phyloP scores from a whole-genome alignment of 2,113 vertebrate genomes.

The Caloenas nicobarica region DNA sequence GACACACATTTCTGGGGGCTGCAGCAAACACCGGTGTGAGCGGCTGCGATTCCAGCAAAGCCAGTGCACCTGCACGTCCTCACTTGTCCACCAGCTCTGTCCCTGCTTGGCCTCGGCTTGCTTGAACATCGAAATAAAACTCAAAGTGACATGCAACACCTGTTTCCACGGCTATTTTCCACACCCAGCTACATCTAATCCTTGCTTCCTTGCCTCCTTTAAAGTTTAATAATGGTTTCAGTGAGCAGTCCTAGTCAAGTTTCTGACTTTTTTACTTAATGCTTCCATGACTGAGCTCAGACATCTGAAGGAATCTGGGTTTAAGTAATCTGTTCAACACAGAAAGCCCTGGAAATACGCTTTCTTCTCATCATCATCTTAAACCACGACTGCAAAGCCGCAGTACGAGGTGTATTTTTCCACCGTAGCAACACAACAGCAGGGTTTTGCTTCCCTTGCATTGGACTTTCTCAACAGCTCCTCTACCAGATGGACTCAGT shows the following conservation, averaged over 20 bases:
- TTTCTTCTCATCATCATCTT: not conserved
- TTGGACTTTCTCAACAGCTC: not conserved
- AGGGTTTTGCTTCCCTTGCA: not conserved
- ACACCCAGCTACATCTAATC: constrained; percentile 21
- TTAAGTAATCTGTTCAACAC: constrained; percentile 22
- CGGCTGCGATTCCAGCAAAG: not conserved
- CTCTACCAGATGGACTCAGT: not conserved
- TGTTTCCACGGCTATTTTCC: constrained; percentile 39
- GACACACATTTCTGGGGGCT: accelerated
- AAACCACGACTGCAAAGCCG: not conserved
- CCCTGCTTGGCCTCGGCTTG: not conserved
- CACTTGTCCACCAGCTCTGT: not conserved
- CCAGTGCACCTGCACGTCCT: not conserved
- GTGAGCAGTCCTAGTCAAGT: not conserved
- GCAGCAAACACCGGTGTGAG: not conserved
- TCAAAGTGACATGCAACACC: constrained; percentile 47
- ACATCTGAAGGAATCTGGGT: constrained; percentile 1
- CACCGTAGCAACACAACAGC: not conserved
- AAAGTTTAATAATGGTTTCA: constrained; percentile 36
- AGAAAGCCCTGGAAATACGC: not conserved
- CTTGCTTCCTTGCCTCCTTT: constrained; percentile 34
- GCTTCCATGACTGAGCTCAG: not conserved
- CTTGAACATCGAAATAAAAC: not conserved
- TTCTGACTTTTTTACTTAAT: constrained; percentile 29
- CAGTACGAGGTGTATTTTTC: not conserved